A percentile compares a stretch with the other conserved stretches of the same genome.
Conservation (phyloP, 1,140 invertebrate species). For the Drosophila mojavensis region DNA sequence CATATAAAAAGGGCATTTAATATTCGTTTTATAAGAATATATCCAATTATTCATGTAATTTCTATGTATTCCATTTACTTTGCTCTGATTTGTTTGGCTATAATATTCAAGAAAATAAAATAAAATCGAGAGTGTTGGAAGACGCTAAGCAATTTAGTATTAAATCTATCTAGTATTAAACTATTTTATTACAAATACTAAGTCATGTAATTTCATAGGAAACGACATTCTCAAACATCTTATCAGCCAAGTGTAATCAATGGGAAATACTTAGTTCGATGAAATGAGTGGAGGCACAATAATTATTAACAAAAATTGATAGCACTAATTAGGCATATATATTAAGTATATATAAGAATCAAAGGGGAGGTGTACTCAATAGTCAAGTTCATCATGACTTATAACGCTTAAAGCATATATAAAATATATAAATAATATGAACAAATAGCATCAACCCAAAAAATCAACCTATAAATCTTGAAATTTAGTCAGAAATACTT, state of each 20-base stretch:
- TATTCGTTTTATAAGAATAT: background rate
- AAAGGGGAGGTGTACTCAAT: no score
- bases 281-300: background rate
- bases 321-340: no score
- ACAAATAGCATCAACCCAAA: no score
- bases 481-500: no score
- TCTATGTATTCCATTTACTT: background rate
- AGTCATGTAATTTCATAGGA: conserved; percentile 8
- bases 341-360: no score
- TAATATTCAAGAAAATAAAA: conserved; percentile 33
- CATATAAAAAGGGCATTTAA: background rate
- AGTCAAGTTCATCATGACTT: no score
- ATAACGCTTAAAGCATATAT: no score
- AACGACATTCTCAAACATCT: conserved; percentile 27
- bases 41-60: background rate
- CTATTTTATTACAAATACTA: conserved; percentile 7
- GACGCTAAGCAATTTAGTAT: conserved; percentile 6
- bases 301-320: conserved; percentile 17
- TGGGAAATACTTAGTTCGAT: background rate
- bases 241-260: conserved; percentile 35
- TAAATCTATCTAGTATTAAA: conserved; percentile 1
- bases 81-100: conserved; percentile 6
- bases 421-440: no score
- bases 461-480: no score
- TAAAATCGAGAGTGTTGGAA: background rate